phyloP scores from a whole-genome alignment of 2,113 vertebrate species.

The Haemorhous mexicanus region DNA sequence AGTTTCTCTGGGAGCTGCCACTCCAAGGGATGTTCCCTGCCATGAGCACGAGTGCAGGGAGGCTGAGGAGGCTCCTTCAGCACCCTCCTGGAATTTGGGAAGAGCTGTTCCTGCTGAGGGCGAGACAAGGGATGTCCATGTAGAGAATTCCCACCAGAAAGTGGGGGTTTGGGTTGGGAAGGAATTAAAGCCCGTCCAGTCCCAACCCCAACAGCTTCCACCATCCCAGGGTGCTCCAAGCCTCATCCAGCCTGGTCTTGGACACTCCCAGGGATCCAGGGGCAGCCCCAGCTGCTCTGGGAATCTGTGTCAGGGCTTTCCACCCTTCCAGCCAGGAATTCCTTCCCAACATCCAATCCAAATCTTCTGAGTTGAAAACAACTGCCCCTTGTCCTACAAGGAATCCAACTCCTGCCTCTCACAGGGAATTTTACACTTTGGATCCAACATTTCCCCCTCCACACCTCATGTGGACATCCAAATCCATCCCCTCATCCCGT shows the following conservation, averaged over 20 bases:
- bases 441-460: fast-evolving
- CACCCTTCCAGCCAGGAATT: not conserved
- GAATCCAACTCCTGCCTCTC: not conserved
- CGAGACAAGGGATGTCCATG: fast-evolving
- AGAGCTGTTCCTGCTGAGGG: not conserved
- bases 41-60: fast-evolving
- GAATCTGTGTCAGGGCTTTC: not conserved
- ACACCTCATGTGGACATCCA: fast-evolving
- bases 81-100: not conserved
- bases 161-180: not conserved
- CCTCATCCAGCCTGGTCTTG: fast-evolving
- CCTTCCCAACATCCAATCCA: not conserved
- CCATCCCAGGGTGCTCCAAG: fast-evolving
- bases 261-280: not conserved
- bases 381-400: not conserved
- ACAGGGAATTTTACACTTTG: not conserved
- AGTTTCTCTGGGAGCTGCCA: not conserved
- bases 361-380: not conserved
- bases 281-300: not conserved
- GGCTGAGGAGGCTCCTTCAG: not conserved
- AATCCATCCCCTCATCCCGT: not conserved
- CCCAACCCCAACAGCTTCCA: not conserved
- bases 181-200: not conserved
- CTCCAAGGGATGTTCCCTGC: not conserved
- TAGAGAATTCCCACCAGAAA: not conserved